phyloP scores from a whole-genome alignment of 2,113 vertebrate species.

The Thunnus thynnus region DNA sequence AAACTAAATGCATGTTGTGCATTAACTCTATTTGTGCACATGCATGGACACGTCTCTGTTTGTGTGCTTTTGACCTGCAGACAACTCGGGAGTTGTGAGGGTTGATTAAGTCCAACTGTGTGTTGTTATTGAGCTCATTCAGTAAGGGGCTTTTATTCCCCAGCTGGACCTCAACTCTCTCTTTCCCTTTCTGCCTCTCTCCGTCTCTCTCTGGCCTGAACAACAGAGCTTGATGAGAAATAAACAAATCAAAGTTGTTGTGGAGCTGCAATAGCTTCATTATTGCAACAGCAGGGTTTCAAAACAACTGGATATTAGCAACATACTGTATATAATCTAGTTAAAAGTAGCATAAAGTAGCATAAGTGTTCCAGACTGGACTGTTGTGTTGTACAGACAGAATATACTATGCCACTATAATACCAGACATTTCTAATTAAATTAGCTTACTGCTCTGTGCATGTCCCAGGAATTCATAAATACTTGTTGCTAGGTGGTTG shows the following conservation, averaged over 20 bases:
- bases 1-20: constrained; percentile 32
- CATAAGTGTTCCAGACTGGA: background rate
- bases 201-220: constrained; percentile 1
- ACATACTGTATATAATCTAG: background rate
- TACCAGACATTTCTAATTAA: too few species aligned
- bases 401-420: too few species aligned
- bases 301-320: background rate
- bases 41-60: background rate
- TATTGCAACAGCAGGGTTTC: constrained; percentile 15
- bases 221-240: constrained; percentile 23
- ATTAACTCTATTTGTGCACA: constrained; percentile 12
- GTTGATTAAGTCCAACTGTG: constrained; percentile 69
- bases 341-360: background rate
- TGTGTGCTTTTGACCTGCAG: constrained; percentile 40
- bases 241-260: constrained; percentile 39
- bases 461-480: too few species aligned
- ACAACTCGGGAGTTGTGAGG: constrained; percentile 50
- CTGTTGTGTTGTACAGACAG: background rate
- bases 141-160: constrained; percentile 39
- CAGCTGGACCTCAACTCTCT: constrained; percentile 33
- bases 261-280: constrained; percentile 1
- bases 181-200: background rate
- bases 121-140: constrained; percentile 54
- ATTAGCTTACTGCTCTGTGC: too few species aligned
- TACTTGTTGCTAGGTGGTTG: background rate